Evolutionary conservation across 2,888 invertebrate genomes (phyloP), one percentile per base, ranked within the genome.

Genomic region (Alviniconcha strummeri): DNA sequence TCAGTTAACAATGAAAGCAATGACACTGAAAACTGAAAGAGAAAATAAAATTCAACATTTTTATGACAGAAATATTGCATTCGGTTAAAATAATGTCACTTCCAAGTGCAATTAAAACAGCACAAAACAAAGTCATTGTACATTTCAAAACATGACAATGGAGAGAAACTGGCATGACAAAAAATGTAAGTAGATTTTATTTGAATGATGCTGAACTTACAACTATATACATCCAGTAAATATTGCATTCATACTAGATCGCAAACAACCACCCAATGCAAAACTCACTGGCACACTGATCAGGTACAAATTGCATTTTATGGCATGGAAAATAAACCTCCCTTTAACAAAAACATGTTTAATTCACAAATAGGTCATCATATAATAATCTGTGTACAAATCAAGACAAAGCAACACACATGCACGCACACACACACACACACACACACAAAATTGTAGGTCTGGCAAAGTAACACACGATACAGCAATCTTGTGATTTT

Each of bases 271-370:
- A 71, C 71, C n/a, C 19, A 15, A 71, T 9, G 36, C 36, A 36
- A 71, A 9, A 19, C 9, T 54, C 55, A 36, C 72, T 36, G 15
- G 15, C 17, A 15, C 74, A 75, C 36, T 8, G 55, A 52, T 75
- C 19, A 19, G 75, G 11, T 54, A 55, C 54, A 55, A 75, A 75
- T 78, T 78, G 77, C 77, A 78, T 78, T 78, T 78, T 78, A 78
- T 78, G 77, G 77, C 77, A 78, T 78, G 60, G 77, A 54, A 78
- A 78, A 36, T 19, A 17, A 13, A 13, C 15, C 15, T 64, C 15
- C 9, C 11, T 64, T 64, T 15, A 55, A 55, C 75, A 75, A 55
- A 36, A 17, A 55, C 75, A 55, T 36, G 36, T 36, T 36, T 36
- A 36, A 36, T 3, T 36, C 36, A 36, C 36, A 36, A 36, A 36